phyloP scores from a whole-genome alignment of 2,888 invertebrate species.

The Euplexia lucipara region DNA sequence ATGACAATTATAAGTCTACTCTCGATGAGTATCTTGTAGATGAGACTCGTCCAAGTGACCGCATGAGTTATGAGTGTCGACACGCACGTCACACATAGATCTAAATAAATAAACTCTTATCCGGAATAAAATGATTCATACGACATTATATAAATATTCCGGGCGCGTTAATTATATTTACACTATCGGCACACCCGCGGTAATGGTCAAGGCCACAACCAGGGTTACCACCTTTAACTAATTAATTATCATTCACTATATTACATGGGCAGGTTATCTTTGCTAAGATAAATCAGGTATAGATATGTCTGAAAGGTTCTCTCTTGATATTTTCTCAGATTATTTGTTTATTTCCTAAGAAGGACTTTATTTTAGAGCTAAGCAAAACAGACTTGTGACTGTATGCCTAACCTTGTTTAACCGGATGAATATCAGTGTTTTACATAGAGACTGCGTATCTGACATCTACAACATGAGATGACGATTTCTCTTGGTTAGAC shows the following conservation, averaged over 20 bases:
- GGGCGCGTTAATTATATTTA: constrained; percentile 54
- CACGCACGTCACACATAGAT: constrained; percentile 27
- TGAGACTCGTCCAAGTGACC: not conserved
- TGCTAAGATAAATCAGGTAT: not conserved
- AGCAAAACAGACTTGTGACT: too few species aligned
- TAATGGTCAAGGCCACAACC: constrained; percentile 54
- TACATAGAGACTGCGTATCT: too few species aligned
- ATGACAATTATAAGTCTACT: not conserved
- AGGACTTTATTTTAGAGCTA: too few species aligned
- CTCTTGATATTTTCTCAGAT: not conserved
- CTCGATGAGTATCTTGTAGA: constrained; percentile 21
- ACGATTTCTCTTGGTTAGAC: too few species aligned
- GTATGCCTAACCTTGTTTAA: too few species aligned
- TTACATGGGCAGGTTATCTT: constrained; percentile 32
- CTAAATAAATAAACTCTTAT: constrained; percentile 52
- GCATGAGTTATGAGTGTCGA: not conserved
- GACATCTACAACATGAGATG: too few species aligned
- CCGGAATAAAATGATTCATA: constrained; percentile 58
- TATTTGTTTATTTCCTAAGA: too few species aligned
- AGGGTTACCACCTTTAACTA: constrained; percentile 43
- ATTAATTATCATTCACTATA: constrained; percentile 19
- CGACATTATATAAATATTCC: constrained; percentile 52
- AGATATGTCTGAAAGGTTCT: not conserved
- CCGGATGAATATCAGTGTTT: too few species aligned
- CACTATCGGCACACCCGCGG: constrained; percentile 49